These are phyloP conservation scores for Adela reaumurella DNA, from an alignment of 2,888 invertebrate species.

Conservation along the genomic window DNA sequence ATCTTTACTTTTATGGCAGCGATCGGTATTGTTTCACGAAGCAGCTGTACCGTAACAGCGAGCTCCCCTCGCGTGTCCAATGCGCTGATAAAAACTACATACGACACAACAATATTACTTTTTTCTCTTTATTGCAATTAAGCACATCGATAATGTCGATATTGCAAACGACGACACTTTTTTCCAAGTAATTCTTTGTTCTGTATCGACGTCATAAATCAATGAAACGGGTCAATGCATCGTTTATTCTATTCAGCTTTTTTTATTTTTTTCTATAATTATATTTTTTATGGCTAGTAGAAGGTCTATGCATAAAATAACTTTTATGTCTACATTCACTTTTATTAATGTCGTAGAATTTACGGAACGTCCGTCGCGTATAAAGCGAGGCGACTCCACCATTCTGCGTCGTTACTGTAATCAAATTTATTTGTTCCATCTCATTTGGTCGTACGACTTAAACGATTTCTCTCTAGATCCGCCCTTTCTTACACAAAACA, in stretches of 20 bases:
- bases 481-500: constrained; percentile 56
- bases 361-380: no score
- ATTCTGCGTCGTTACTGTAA: constrained; percentile 54
- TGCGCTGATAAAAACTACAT: not conserved
- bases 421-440: constrained; percentile 57
- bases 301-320: no score
- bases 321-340: no score
- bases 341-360: no score
- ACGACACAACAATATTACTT: not conserved
- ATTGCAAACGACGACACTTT: not conserved
- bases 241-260: not conserved
- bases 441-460: constrained; percentile 52
- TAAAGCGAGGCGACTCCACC: constrained; percentile 18
- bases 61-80: not conserved
- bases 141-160: not conserved
- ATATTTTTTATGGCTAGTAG: no score
- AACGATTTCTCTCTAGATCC: constrained; percentile 53
- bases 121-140: not conserved
- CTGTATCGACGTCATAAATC: not conserved
- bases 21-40: not conserved
- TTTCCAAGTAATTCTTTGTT: not conserved
- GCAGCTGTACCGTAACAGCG: not conserved
- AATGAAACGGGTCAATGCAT: not conserved
- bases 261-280: not conserved
- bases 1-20: no score